These are phyloP conservation scores for Papilio glaucus DNA, from an alignment of 1,140 invertebrate genomes.

Conservation along the genomic window DNA sequence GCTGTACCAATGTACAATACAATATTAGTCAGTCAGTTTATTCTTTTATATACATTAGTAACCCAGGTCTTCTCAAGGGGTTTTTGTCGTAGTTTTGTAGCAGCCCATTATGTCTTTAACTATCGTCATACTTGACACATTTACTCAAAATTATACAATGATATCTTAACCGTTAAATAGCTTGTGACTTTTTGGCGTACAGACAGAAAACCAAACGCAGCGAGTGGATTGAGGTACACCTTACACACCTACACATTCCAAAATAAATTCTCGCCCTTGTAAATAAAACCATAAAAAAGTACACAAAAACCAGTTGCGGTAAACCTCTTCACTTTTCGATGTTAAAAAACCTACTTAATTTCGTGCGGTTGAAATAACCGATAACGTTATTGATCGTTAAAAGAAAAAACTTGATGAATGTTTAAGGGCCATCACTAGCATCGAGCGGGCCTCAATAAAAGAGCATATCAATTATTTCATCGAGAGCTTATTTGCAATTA, in stretches of 20 bases:
- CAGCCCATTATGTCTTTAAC: too few relatives aligned
- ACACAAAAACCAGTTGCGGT: not conserved
- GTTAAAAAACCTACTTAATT: constrained; percentile 4
- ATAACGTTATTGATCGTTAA: constrained; percentile 1
- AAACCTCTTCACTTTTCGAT: not conserved
- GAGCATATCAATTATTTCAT: constrained; percentile 9
- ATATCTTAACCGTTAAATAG: too few relatives aligned
- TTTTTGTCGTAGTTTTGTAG: too few relatives aligned
- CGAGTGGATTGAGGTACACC: too few relatives aligned
- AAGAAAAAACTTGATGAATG: not conserved
- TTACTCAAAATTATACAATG: too few relatives aligned
- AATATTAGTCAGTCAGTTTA: too few relatives aligned
- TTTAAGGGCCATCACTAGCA: constrained; percentile 17
- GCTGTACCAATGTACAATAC: too few relatives aligned
- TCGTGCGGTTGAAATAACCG: constrained; percentile 2
- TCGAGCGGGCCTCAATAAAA: constrained; percentile 14
- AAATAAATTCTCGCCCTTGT: not conserved
- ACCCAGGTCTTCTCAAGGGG: too few relatives aligned
- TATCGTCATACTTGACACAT: too few relatives aligned
- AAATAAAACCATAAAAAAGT: constrained; percentile 5
- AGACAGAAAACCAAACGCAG: too few relatives aligned
- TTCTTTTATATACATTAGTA: too few relatives aligned
- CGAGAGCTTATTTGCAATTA: constrained; percentile 26
- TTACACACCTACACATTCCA: not conserved
- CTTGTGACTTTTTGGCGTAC: too few relatives aligned